Evolutionary conservation across 2,888 invertebrate species (phyloP).

Genomic region (Drosophila planitibia): DNA sequence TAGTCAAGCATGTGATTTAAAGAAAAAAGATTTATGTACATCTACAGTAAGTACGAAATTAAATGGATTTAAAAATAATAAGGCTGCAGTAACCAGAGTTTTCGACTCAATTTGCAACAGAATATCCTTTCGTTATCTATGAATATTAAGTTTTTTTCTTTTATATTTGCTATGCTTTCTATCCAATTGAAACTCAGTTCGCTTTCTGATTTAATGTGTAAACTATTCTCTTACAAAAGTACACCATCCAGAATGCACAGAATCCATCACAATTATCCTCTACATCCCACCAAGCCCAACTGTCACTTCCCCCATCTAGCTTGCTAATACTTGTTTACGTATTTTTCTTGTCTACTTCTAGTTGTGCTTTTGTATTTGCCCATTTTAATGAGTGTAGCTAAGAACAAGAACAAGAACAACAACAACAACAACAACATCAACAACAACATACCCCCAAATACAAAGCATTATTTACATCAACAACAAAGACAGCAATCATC

Average conservation of each 20-base stretch:
- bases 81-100: background rate
- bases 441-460: slow-evolving; percentile 23
- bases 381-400: slow-evolving; percentile 77
- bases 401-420: slow-evolving; percentile 53
- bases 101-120: slow-evolving; percentile 61
- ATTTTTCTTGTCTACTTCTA: slow-evolving; percentile 77
- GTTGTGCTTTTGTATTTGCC: slow-evolving; percentile 79
- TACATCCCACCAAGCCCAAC: background rate
- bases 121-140: slow-evolving; percentile 1
- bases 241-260: slow-evolving; percentile 14
- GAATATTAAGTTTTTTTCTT: background rate
- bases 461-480: slow-evolving; percentile 64
- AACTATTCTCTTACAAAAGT: slow-evolving; percentile 1
- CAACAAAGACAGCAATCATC: slow-evolving; percentile 49
- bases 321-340: slow-evolving; percentile 74
- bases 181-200: slow-evolving; percentile 22
- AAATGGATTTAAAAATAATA: background rate
- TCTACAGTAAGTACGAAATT: background rate
- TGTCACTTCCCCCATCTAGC: slow-evolving; percentile 52
- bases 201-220: slow-evolving; percentile 13
- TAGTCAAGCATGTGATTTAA: background rate
- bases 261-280: slow-evolving; percentile 2
- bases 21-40: background rate
- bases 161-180: slow-evolving; percentile 8
- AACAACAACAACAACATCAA: slow-evolving; percentile 35